These are phyloP conservation scores for Apodemia mormo DNA, from an alignment of 2,888 invertebrate genomes.

Conservation along the genomic window DNA sequence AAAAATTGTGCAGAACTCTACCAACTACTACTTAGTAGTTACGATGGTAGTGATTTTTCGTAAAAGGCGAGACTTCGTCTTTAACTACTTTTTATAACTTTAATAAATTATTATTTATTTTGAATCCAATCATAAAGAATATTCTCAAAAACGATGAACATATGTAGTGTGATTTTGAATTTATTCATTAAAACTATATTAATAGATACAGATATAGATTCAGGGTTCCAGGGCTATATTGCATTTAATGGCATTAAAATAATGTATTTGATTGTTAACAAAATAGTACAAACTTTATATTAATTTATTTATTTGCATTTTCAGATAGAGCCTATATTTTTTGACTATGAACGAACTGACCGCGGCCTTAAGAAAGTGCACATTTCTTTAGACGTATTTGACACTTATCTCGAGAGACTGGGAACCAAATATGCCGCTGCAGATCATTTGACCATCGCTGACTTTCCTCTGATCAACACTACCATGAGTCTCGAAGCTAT, in stretches of 20 bases:
- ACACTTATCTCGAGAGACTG: slow-evolving; percentile 83
- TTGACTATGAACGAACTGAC: slow-evolving; percentile 86
- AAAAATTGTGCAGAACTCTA: no score
- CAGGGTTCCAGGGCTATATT: slow-evolving; percentile 38
- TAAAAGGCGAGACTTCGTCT: no score
- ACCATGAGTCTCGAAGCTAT: slow-evolving; percentile 89
- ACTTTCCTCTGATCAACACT: slow-evolving; percentile 86
- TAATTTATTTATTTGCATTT: slow-evolving; percentile 4
- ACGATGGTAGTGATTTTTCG: no score
- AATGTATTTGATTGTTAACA: not conserved
- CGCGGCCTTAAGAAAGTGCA: slow-evolving; percentile 85
- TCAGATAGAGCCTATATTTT: slow-evolving; percentile 87
- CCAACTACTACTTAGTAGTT: no score
- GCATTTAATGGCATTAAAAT: not conserved
- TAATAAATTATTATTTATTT: no score
- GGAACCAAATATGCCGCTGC: slow-evolving; percentile 85
- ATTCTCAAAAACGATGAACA: no score
- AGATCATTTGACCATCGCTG: slow-evolving; percentile 87
- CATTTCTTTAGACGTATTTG: slow-evolving; percentile 84
- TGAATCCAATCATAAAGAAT: no score
- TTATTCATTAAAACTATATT: no score
- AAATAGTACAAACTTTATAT: no score
- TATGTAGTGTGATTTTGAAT: no score
- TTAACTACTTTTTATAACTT: no score
- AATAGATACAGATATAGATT: no score